Evolutionary conservation across 1,140 invertebrate genomes (phyloP).

Genomic region (Tribolium madens): DNA sequence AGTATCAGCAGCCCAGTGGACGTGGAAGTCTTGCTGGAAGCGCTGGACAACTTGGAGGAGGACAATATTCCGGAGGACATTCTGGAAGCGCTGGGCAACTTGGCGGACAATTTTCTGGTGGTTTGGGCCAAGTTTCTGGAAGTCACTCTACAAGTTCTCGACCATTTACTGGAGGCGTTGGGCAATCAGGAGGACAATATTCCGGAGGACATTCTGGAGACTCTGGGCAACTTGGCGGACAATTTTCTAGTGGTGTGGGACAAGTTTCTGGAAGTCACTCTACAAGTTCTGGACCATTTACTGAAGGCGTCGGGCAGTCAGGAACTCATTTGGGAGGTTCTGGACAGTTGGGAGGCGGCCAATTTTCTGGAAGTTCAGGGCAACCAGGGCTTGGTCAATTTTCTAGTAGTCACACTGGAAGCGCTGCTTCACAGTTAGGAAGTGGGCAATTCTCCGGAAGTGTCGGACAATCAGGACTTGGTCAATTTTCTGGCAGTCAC

Average conservation of each 20-base stretch:
- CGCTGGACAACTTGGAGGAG: background rate
- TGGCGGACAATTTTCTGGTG: background rate
- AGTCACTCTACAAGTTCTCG: too few relatives aligned
- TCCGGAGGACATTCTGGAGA: background rate
- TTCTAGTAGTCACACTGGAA: background rate
- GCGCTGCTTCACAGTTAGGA: background rate
- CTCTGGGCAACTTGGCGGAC: background rate
- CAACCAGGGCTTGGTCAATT: background rate
- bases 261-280: background rate
- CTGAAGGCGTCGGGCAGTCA: background rate
- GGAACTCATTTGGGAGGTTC: background rate
- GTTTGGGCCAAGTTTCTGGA: background rate
- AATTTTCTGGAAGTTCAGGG: background rate
- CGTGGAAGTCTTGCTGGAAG: background rate
- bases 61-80: background rate
- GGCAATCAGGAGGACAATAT: background rate
- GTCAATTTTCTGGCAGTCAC: conserved; percentile 9
- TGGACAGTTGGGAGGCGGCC: background rate
- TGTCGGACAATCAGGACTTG: background rate
- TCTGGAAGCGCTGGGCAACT: background rate
- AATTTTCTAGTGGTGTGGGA: background rate
- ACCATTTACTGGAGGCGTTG: background rate
- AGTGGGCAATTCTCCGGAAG: conserved; percentile 4
- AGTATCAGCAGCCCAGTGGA: conserved; percentile 2
- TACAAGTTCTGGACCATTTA: background rate